Percentiles rank a stretch among this genome's conserved stretches.
These are phyloP conservation scores for Smutsia temminckii DNA, from an alignment of 2,797 vertebrate species.

Conservation along the genomic window DNA sequence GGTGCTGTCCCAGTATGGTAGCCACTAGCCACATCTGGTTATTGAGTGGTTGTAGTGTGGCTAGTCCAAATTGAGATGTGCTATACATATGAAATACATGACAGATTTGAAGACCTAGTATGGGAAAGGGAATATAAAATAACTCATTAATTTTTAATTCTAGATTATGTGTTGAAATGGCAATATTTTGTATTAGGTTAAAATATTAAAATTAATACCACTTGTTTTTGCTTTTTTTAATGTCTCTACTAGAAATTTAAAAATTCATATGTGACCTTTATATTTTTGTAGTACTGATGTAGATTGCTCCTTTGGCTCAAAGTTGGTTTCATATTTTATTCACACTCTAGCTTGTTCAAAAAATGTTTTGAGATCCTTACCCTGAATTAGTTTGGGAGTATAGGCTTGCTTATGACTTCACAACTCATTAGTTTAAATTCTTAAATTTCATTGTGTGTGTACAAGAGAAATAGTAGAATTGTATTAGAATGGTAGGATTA, in stretches of 20 bases:
- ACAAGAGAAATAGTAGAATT: neutral
- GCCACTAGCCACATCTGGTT: neutral
- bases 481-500: conserved; percentile 31
- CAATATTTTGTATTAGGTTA: neutral
- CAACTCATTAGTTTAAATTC: conserved; percentile 17
- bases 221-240: conserved; percentile 11
- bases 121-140: conserved; percentile 43
- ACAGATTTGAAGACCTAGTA: conserved; percentile 5
- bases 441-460: conserved; percentile 44
- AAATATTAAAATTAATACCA: neutral
- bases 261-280: conserved; percentile 12
- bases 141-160: neutral
- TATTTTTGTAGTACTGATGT: neutral
- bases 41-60: neutral
- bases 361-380: conserved; percentile 20
- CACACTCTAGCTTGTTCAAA: neutral
- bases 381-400: neutral
- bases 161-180: neutral
- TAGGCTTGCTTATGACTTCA: neutral
- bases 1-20: neutral
- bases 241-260: conserved; percentile 34
- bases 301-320: conserved; percentile 28
- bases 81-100: neutral
- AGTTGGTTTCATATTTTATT: conserved; percentile 46
- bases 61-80: neutral